Evolutionary conservation across 1,140 invertebrate species (phyloP).

Genomic region (Galendromus occidentalis): DNA sequence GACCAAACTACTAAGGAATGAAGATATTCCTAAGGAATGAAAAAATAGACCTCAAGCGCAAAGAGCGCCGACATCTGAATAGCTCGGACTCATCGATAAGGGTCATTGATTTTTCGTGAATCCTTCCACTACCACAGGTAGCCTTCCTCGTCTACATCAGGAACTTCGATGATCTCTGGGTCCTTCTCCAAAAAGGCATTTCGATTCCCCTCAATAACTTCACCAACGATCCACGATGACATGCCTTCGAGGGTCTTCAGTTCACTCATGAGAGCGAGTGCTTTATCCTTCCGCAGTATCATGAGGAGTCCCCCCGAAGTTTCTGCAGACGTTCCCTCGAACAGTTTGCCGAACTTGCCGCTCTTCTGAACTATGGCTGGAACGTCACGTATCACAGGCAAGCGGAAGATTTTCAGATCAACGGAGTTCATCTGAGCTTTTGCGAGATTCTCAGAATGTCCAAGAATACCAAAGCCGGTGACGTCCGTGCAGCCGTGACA

Average conservation of each 20-base stretch:
- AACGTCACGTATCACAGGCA: slow-evolving; percentile 94
- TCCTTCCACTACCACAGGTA: slow-evolving; percentile 42
- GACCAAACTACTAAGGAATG: too few species aligned
- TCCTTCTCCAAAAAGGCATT: slow-evolving; percentile 93
- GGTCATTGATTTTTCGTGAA: neutral
- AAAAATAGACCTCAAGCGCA: too few species aligned
- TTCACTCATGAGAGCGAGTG: slow-evolving; percentile 88
- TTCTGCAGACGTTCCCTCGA: slow-evolving; percentile 69
- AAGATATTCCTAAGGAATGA: too few species aligned
- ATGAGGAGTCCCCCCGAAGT: slow-evolving; percentile 70
- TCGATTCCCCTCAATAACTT: slow-evolving; percentile 30
- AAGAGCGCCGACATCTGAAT: too few species aligned
- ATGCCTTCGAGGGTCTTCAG: slow-evolving; percentile 84
- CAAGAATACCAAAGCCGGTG: slow-evolving; percentile 84
- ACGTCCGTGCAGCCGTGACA: slow-evolving; percentile 93
- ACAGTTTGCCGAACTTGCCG: slow-evolving; percentile 81
- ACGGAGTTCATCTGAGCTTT: slow-evolving; percentile 92
- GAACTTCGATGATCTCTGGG: slow-evolving; percentile 90
- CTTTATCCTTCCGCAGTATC: slow-evolving; percentile 77
- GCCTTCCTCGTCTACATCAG: slow-evolving; percentile 75
- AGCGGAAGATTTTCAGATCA: slow-evolving; percentile 89
- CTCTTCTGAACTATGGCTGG: slow-evolving; percentile 81
- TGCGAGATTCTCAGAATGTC: slow-evolving; percentile 87
- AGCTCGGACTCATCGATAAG: too few species aligned
- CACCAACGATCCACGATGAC: slow-evolving; percentile 92